Base-by-base conservation (phyloP, 2,888 invertebrate species). In the Drosophila sordidapex region DNA sequence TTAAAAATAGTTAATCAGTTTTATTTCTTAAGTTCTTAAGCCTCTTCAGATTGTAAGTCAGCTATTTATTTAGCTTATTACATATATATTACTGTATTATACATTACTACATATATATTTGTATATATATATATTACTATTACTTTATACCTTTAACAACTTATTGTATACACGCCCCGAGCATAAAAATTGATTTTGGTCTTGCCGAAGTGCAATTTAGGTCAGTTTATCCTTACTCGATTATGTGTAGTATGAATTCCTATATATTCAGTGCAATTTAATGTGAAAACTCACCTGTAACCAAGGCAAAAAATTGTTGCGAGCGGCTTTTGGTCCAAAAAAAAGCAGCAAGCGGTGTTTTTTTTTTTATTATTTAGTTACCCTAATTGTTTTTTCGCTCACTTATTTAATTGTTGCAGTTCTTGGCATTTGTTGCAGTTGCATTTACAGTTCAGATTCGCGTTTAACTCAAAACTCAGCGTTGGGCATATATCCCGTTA, bases 251-350 rank as follows among this genome's bases (percentile, higher is more conserved):
- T 46, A 15, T 25, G 25, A 25, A 46, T 25, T 25, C 15, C 15
- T 15, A 15, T 4, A 46, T 25, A 46, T 46, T 46, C 10, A 40
- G 10, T 40, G n/a, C 40, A 40, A n/a, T 40, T 40, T 8, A 25
- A 46, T 46, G 25, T 15, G 21, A 4, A 61, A 62, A 76, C 79
- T 79, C 74, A 79, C 79, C 79, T 79, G 79, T 77, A 81, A 79
- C 79, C 70, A 68, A 65, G 57, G 56, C 31, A 46, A 74, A 75
- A 40, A 53, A 31, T 43, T 38, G 59, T 65, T 59, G 64, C 36
- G 31, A 35, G 49, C 54, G 49, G 43, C 66, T 15, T 46, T 46
- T 25, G 15, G 8, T 25, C 25, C 46, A 46, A 46, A 15, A 48
- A 25, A 46, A 21, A 52, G 21, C 27, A 49, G 25, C 53, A 15